Evolutionary conservation across 2,888 invertebrate genomes (phyloP).

Genomic region (Schizaphis graminum): DNA sequence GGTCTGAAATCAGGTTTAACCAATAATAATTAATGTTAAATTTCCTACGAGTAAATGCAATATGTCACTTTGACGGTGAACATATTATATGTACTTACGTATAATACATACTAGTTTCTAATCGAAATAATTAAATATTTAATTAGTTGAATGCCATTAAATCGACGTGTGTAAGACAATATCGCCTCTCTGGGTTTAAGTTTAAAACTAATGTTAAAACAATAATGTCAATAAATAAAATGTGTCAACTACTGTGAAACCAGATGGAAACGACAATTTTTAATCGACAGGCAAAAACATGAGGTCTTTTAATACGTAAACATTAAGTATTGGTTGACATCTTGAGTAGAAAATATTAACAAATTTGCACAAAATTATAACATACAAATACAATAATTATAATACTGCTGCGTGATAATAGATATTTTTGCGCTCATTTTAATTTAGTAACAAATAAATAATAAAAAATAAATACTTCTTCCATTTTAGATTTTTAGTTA

Average conservation of each 20-base stretch:
- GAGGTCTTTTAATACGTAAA: neutral
- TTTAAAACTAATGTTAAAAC: neutral
- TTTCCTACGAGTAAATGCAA: neutral
- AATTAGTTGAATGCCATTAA: neutral
- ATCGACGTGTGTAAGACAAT: neutral
- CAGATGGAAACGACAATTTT: neutral
- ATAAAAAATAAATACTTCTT: neutral
- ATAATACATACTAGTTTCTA: neutral
- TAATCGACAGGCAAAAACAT: neutral
- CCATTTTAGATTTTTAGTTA: neutral
- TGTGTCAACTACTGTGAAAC: neutral
- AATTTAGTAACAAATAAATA: neutral
- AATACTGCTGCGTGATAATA: neutral
- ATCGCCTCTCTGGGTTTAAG: neutral
- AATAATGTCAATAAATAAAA: neutral
- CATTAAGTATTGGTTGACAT: neutral
- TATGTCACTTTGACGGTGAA: neutral
- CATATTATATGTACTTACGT: neutral
- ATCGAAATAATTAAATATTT: neutral
- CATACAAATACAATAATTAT: neutral
- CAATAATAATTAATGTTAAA: neutral
- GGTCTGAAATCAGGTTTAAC: neutral
- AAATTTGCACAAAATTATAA: neutral
- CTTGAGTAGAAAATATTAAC: neutral
- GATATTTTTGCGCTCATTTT: neutral